Evolutionary conservation across 2,113 vertebrate species (phyloP).

Genomic region (Bufo gargarizans): DNA sequence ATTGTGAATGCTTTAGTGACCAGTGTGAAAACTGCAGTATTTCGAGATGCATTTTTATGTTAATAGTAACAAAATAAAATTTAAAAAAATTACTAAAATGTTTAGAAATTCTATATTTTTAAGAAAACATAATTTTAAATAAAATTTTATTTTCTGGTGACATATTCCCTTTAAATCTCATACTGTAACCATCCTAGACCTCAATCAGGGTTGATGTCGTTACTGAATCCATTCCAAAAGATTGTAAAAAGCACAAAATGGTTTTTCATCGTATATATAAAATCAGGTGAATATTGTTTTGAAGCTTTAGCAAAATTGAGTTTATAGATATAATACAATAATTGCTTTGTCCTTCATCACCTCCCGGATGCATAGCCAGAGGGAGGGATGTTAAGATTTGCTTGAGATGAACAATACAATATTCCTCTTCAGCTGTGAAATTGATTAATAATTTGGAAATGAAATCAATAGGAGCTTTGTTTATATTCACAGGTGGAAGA

Average conservation of each 20-base stretch:
- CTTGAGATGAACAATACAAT: slow-evolving; percentile 74
- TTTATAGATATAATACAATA: slow-evolving; percentile 48
- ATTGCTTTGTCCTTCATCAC: slow-evolving; percentile 64
- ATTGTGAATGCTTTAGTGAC: background rate
- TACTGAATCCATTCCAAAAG: background rate
- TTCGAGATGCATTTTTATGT: too few species aligned
- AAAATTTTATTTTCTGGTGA: background rate
- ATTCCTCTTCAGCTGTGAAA: slow-evolving; percentile 73
- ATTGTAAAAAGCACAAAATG: too few species aligned
- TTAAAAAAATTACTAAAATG: background rate
- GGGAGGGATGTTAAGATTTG: slow-evolving; percentile 71
- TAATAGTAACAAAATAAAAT: background rate
- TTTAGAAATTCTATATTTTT: background rate
- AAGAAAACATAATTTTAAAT: background rate
- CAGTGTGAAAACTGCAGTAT: background rate
- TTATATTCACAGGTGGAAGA: slow-evolving; percentile 60
- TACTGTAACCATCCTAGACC: background rate
- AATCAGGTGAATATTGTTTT: background rate
- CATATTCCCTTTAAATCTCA: background rate
- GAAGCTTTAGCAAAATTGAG: background rate
- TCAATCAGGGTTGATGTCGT: background rate
- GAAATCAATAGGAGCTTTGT: slow-evolving; percentile 75
- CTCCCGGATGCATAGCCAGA: slow-evolving; percentile 63
- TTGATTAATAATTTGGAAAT: slow-evolving; percentile 80
- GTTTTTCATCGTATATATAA: background rate